Base-by-base conservation (phyloP, 2,113 vertebrate genomes). In the Neofelis nebulosa region DNA sequence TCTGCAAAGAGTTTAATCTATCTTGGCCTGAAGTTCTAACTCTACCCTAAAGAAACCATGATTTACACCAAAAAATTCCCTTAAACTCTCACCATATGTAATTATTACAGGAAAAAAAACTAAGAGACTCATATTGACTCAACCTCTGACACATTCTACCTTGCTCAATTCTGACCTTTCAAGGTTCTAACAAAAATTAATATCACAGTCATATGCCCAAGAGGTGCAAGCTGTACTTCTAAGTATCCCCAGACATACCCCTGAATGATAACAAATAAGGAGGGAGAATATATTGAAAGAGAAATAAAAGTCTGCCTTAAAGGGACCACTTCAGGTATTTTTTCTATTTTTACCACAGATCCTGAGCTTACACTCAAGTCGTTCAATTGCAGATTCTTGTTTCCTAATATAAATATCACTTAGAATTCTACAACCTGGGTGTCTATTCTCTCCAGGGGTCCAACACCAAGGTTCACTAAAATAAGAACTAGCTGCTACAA, bases 111-210 rank as follows among this genome's bases (percentile, higher is more conserved):
- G 8, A 38, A 38, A 21, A 71, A 93, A 38, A 55, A 18, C 95
- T 89, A n/a, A 52, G 61, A 82, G 52, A 89, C 55, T 79, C 36
- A 65, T 25, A 97, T 36, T 96, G 61, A 88, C 38, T 93, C 73
- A 89, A 68, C 36, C 50, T 95, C 73, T 94, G 79, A 94, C 45
- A 94, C 87, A 45, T 33, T 74, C 65, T 85, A 63, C 31, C 12
- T 90, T 87, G 88, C 14, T 73, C n/a, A 55, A 79, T 83, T 96
- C 68, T 92, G 87, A 96, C 33, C 74, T 96, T 71, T 83, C 41
- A 93, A 90, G n/a, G 14, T 92, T 90, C 61, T 92, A 90, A 68
- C 76, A 89, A 96, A 91, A 92, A 81, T 82, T 86, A 84, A 15
- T 84, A 95, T 85, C 45, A 61, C n/a, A 92, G 4, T 57, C 38